These are phyloP conservation scores for Osmerus mordax DNA, from an alignment of 2,113 vertebrate species.

Conservation along the genomic window DNA sequence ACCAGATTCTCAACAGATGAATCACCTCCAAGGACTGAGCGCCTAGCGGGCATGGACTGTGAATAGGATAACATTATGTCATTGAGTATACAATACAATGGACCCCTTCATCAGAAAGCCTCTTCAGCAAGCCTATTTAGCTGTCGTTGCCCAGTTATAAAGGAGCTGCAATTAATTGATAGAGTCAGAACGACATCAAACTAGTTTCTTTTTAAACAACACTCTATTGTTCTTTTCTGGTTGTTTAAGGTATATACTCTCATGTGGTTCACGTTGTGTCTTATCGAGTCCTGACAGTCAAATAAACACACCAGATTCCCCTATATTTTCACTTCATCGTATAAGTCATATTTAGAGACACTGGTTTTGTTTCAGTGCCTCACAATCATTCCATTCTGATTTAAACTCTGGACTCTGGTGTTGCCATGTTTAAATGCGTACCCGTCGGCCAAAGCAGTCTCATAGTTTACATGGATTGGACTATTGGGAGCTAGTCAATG, in stretches of 20 bases:
- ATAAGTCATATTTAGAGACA: too few species aligned
- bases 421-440: too few species aligned
- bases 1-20: conserved; percentile 59
- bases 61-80: conserved; percentile 4
- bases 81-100: conserved; percentile 40
- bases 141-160: conserved; percentile 10
- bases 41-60: conserved; percentile 21
- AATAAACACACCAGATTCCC: background rate
- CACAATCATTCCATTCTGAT: too few species aligned
- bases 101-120: conserved; percentile 53
- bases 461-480: too few species aligned
- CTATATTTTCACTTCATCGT: too few species aligned
- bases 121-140: conserved; percentile 19
- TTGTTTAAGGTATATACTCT: background rate
- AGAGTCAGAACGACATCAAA: background rate
- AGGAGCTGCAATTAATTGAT: conserved; percentile 12
- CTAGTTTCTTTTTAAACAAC: conserved; percentile 2
- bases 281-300: background rate
- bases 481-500: too few species aligned
- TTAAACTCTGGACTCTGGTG: too few species aligned
- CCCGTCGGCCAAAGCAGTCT: too few species aligned
- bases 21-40: conserved; percentile 31
- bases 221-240: background rate
- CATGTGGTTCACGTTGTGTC: background rate
- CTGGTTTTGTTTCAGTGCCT: too few species aligned